phyloP scores from a whole-genome alignment of 2,797 vertebrate genomes.

The Tauraco hartlaubi region DNA sequence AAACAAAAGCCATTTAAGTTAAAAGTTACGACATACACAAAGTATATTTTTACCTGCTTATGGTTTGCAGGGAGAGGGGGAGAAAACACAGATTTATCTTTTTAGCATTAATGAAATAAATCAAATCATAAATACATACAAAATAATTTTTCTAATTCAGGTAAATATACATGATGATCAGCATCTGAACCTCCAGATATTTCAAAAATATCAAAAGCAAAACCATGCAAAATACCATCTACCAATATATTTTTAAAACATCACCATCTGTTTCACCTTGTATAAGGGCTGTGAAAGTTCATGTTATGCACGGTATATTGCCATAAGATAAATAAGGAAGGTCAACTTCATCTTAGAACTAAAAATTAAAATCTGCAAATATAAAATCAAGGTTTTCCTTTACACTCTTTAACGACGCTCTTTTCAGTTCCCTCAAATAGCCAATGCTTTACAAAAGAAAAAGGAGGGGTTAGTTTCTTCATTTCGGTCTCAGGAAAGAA shows the following conservation, averaged over 20 bases:
- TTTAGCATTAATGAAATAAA: neutral
- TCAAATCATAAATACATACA: neutral
- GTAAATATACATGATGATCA: neutral
- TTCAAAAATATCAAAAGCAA: neutral
- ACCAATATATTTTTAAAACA: neutral
- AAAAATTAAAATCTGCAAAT: neutral
- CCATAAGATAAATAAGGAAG: neutral
- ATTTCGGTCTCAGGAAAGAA: neutral
- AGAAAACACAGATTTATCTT: neutral
- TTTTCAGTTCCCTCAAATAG: neutral
- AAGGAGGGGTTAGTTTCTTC: accelerated
- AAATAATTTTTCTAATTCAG: neutral
- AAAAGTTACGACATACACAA: neutral
- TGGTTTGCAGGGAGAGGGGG: neutral
- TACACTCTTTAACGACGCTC: neutral
- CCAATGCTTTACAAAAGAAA: neutral
- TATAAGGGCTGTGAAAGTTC: neutral
- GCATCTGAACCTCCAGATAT: neutral
- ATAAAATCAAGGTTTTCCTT: neutral
- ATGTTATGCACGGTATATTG: neutral
- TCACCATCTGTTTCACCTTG: neutral
- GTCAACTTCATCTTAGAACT: neutral
- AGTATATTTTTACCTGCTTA: neutral
- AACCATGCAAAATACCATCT: neutral
- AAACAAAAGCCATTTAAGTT: neutral